Base-by-base conservation (phyloP, 2,113 vertebrate species). In the Manacus vitellinus region DNA sequence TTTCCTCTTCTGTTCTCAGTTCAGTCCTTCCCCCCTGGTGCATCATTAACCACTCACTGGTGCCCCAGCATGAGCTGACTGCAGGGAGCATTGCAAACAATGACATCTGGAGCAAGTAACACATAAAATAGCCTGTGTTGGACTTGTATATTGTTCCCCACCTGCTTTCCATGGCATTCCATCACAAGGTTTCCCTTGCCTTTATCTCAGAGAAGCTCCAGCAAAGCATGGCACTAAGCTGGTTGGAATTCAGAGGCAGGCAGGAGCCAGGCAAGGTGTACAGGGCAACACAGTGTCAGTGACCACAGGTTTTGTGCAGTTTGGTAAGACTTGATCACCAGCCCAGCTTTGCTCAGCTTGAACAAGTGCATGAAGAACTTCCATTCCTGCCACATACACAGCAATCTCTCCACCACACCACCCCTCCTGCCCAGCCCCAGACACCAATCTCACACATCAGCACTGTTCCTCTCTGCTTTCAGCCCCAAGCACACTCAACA, bases 201-300 rank as follows among this genome's bases (percentile, higher is more conserved):
- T 62, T 28, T 56, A 78, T 44, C 66, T 76, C 85, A 65, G 54
- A 78, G 79, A 31, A 56, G 41, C 54, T 62, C 74, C 19, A 76
- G 61, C 39, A 79, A 85, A 92, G 66, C 65, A 63, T 47, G 58
- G 39, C 27, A 10, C 11, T 25, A 51, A 63, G 35, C 33, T 41
- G 30, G 21, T 47, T 62, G 39, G 81, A 88, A 81, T 8, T 65
- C 66, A 68, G 25, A 15, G 51, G 46, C 65, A 86, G 37, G 25
- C 0, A 27, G 35, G 51, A 88, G 17, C 12, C 55, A 67, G 39
- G 39, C 47, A 30, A 63, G 54, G 39, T n/a, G 10, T 8, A 30
- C 0, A 0, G 22, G 37, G 67, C 62, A 37, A 18, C 25, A 5
- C 8, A 0, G 16, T 4, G 21, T 27, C 78, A 31, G 1, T 0